These are phyloP conservation scores for Amia ocellicauda DNA, from an alignment of 2,113 vertebrate genomes.

Conservation along the genomic window DNA sequence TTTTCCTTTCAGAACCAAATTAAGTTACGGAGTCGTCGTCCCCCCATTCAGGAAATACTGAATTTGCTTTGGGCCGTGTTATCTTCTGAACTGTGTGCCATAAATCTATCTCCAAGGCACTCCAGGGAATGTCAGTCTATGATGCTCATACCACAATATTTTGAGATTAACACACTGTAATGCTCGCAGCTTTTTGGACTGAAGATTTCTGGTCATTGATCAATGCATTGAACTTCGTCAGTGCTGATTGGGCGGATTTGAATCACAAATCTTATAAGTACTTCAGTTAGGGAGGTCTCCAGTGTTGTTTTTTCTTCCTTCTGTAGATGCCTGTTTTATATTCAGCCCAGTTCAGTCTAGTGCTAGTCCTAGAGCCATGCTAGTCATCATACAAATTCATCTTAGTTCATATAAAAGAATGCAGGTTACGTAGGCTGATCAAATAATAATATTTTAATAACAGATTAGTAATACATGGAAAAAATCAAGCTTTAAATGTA, in stretches of 20 bases:
- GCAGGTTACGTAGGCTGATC: too few relatives aligned
- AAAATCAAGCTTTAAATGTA: too few relatives aligned
- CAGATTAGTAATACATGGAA: too few relatives aligned
- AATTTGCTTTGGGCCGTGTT: not conserved
- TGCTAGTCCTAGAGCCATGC: not conserved
- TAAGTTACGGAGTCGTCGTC: too few relatives aligned
- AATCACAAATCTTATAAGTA: too few relatives aligned
- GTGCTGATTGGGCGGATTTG: too few relatives aligned
- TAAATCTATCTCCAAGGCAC: not conserved
- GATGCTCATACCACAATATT: not conserved
- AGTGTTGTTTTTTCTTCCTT: not conserved
- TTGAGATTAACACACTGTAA: too few relatives aligned
- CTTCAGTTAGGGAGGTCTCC: too few relatives aligned
- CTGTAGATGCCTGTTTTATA: not conserved
- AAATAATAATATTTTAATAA: too few relatives aligned
- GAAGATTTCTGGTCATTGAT: not conserved
- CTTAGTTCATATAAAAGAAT: too few relatives aligned
- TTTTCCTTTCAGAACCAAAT: not conserved
- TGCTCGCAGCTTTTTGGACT: not conserved
- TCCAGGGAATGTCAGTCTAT: not conserved
- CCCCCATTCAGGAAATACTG: not conserved
- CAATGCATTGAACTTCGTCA: not conserved
- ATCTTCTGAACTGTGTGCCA: not conserved
- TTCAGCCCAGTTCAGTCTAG: not conserved
- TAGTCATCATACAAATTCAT: too few relatives aligned